Evolutionary conservation across 2,797 vertebrate genomes (phyloP).

Genomic region (Enteromius paludinosus): DNA sequence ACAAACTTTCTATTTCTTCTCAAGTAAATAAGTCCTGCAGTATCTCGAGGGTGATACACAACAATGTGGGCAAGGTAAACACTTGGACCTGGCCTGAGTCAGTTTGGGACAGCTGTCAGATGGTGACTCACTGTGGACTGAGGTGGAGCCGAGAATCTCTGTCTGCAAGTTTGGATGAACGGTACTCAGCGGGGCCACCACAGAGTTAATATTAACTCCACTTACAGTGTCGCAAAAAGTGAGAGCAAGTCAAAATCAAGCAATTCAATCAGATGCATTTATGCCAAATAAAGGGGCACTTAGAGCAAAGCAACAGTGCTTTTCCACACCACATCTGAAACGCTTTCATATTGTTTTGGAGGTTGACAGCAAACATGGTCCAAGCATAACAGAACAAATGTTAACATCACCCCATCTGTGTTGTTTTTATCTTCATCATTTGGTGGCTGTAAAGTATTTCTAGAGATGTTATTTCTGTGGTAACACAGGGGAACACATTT

Average conservation of each 20-base stretch:
- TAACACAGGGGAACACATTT: neutral
- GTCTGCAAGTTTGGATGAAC: constrained; percentile 17
- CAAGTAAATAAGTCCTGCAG: neutral
- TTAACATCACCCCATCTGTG: constrained; percentile 12
- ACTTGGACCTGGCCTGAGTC: constrained; percentile 9
- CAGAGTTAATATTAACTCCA: neutral
- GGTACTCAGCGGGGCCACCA: neutral
- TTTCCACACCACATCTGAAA: neutral
- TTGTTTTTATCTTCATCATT: neutral
- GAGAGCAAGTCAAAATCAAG: neutral
- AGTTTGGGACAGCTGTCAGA: constrained; percentile 1
- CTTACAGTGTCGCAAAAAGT: neutral
- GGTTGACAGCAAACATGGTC: neutral
- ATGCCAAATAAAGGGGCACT: neutral
- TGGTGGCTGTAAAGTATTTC: neutral
- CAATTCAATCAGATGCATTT: neutral
- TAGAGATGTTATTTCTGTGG: neutral
- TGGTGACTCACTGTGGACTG: constrained; percentile 6
- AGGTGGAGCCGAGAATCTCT: neutral
- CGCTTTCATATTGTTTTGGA: neutral
- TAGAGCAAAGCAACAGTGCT: neutral
- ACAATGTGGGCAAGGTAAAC: constrained; percentile 16
- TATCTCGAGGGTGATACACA: neutral
- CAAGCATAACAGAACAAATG: constrained; percentile 8
- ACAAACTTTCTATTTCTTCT: neutral